Base-by-base conservation (phyloP, 2,888 invertebrate genomes). In the Idaea biselata region DNA sequence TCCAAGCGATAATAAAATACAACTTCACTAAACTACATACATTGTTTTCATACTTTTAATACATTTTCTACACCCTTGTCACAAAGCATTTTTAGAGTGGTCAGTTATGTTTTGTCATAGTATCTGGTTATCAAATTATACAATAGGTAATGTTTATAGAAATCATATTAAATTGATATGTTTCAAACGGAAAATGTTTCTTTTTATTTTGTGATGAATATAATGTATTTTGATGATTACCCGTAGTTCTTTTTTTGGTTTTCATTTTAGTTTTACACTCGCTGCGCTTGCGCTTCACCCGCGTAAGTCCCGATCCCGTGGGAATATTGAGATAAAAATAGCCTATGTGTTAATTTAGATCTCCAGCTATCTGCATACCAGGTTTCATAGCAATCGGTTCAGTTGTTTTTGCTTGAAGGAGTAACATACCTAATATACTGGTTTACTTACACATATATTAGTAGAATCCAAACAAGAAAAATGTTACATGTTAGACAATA, bases 81-180 rank as follows among this genome's bases (percentile, higher is more conserved):
- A 70, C 68, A 68, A 72, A 68, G 44, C 55, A 65, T 55, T 62
- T 25, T 55, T 69, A 70, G 76, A 71, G 68, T 61, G 68, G 66
- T 74, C 65, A 78, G 81, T 70, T 75, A 89, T 90, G 89, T 82
- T 81, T 84, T 5, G 25, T 25, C 25, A 25, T 25, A 84, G 79
- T 88, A 81, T 85, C 79, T 84, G 73, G 82, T 87, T 86, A 79
- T 80, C 86, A 78, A 84, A 87, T 86, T 89, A 86, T 89, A 80
- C 86, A 86, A 87, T 89, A 91, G 90, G 84, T 85, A 88, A 87
- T 91, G 85, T 91, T 90, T 82, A 87, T 90, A 91, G 82, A 85
- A 85, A 86, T 88, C 87, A 83, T 85, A 92, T 92, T 91, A 92
- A 92, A 91, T 91, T 90, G 82, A 88, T 82, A 89, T 84, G 89